Conservation (phyloP, 2,888 invertebrate species). For the Acrocera orbiculus region DNA sequence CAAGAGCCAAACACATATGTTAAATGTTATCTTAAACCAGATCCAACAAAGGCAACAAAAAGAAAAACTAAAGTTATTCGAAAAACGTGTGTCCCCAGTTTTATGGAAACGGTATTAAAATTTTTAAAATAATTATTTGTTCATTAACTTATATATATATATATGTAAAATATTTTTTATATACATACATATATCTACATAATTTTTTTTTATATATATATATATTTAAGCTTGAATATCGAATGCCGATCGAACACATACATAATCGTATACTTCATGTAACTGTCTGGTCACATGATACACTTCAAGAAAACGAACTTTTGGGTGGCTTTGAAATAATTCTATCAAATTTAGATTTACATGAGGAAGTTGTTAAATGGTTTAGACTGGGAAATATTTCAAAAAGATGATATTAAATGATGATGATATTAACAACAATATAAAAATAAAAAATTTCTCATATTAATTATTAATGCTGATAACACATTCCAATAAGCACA, state of each 20-base stretch:
- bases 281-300: conserved; percentile 88
- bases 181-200: background rate
- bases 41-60: conserved; percentile 81
- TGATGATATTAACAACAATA: conserved; percentile 10
- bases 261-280: conserved; percentile 65
- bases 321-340: conserved; percentile 79
- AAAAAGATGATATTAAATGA: conserved; percentile 17
- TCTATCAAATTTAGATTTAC: conserved; percentile 52
- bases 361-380: conserved; percentile 71
- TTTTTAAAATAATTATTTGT: no score
- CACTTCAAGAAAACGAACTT: conserved; percentile 85
- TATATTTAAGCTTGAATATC: conserved; percentile 58
- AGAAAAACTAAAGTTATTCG: conserved; percentile 88
- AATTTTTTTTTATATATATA: background rate
- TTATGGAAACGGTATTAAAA: conserved; percentile 80
- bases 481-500: no score
- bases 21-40: conserved; percentile 83
- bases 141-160: no score
- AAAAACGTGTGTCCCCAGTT: conserved; percentile 87
- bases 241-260: conserved; percentile 64
- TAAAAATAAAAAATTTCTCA: no score
- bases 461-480: no score
- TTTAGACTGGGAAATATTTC: conserved; percentile 45
- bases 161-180: background rate
- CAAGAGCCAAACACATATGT: conserved; percentile 80